Evolutionary conservation across 37 sponge, comb jelly and placozoan genomes (phyloP).

Genomic region (Amphimedon queenslandica): DNA sequence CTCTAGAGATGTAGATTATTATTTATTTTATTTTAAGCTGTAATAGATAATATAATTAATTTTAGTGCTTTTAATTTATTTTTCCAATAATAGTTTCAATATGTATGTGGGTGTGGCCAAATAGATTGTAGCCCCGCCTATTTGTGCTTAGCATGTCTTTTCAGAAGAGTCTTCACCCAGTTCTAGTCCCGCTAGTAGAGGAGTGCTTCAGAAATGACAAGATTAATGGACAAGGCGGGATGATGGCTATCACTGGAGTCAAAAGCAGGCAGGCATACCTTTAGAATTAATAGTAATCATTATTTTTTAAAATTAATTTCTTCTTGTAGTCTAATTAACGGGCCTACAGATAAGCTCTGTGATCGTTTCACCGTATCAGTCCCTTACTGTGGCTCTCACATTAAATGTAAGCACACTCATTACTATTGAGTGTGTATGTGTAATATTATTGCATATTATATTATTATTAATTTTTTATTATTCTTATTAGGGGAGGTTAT

Average conservation of each 20-base stretch:
- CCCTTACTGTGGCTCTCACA: slow-evolving; percentile 71
- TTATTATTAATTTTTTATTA: too few species aligned
- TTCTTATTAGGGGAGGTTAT: slow-evolving; percentile 86
- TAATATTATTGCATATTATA: not conserved
- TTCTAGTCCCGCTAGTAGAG: slow-evolving; percentile 34
- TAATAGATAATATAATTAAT: too few species aligned
- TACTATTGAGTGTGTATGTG: not conserved
- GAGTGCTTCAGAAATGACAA: slow-evolving; percentile 43
- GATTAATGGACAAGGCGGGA: slow-evolving; percentile 35
- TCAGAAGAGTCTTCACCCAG: slow-evolving; percentile 23
- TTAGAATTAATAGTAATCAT: not conserved
- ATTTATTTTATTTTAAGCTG: too few species aligned
- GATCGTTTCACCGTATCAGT: slow-evolving; percentile 71
- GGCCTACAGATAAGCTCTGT: slow-evolving; percentile 19
- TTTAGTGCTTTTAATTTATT: too few species aligned
- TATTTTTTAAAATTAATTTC: not conserved
- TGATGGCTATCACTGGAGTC: slow-evolving; percentile 37
- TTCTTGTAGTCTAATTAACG: not conserved
- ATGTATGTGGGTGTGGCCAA: too few species aligned
- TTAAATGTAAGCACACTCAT: slow-evolving; percentile 56
- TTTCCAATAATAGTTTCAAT: too few species aligned
- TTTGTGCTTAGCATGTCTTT: too few species aligned
- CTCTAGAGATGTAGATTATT: too few species aligned
- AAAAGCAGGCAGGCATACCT: slow-evolving; percentile 43
- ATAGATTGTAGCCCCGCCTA: too few species aligned